These are phyloP conservation scores for Agrilus planipennis DNA, from an alignment of 1,140 invertebrate species.

Conservation along the genomic window DNA sequence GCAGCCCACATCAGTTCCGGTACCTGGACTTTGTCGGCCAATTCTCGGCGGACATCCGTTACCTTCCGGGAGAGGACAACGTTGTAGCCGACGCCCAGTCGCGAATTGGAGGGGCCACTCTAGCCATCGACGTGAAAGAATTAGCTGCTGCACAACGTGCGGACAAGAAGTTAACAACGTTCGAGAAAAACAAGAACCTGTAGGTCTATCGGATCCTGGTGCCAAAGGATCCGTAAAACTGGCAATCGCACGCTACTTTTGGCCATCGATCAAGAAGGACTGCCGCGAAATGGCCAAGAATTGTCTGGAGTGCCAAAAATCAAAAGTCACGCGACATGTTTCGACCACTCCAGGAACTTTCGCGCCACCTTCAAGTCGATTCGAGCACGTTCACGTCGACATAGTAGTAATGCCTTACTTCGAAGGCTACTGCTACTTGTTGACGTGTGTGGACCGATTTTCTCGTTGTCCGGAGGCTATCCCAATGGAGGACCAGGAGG, in stretches of 20 bases:
- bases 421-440: slow-evolving; percentile 26
- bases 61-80: slow-evolving; percentile 27
- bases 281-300: slow-evolving; percentile 19
- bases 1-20: slow-evolving; percentile 21
- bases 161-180: slow-evolving; percentile 7
- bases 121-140: slow-evolving; percentile 21
- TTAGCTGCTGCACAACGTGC: no score
- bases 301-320: slow-evolving; percentile 24
- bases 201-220: slow-evolving; percentile 23
- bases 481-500: slow-evolving; percentile 27
- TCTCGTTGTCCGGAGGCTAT: slow-evolving; percentile 34
- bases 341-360: slow-evolving; percentile 19
- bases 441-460: slow-evolving; percentile 36
- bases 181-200: slow-evolving; percentile 5
- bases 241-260: slow-evolving; percentile 32
- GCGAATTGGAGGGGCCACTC: slow-evolving; percentile 13
- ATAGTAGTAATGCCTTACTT: slow-evolving; percentile 34
- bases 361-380: slow-evolving; percentile 11
- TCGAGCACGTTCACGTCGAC: slow-evolving; percentile 35
- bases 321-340: slow-evolving; percentile 21
- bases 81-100: slow-evolving; percentile 25
- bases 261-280: slow-evolving; percentile 32
- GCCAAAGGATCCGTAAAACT: slow-evolving; percentile 24
- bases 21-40: slow-evolving; percentile 26
- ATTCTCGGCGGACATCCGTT: slow-evolving; percentile 29